Conservation (phyloP, 53 echinoderm and acorn worm species). For the Henricia sp. region DNA sequence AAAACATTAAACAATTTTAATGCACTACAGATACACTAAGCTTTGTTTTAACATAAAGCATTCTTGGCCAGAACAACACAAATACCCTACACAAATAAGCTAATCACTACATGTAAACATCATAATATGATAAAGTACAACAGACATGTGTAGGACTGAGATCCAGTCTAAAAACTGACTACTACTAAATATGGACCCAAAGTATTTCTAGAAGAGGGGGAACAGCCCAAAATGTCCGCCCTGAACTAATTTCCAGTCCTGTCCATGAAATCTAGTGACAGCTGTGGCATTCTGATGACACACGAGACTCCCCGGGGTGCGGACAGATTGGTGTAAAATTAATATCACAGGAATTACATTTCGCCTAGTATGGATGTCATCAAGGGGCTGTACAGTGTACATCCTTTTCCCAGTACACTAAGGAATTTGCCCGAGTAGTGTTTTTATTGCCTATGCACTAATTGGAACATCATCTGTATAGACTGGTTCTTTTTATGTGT, state of each 20-base stretch:
- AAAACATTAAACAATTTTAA: too few species aligned
- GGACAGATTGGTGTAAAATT: neutral
- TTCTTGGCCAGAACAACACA: too few species aligned
- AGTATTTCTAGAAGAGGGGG: too few species aligned
- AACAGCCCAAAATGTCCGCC: too few species aligned
- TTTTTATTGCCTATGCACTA: neutral
- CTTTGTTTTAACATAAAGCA: too few species aligned
- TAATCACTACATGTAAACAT: too few species aligned
- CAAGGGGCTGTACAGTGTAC: too few species aligned
- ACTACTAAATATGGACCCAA: too few species aligned
- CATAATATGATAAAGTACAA: too few species aligned
- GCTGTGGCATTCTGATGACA: neutral
- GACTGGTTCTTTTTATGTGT: neutral
- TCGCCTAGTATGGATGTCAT: neutral
- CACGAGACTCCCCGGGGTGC: neutral
- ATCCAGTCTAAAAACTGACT: too few species aligned
- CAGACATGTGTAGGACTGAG: too few species aligned
- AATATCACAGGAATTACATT: neutral
- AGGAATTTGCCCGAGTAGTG: neutral
- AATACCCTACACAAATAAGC: neutral
- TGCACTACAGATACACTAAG: too few species aligned
- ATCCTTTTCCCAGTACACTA: neutral
- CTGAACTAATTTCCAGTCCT: neutral
- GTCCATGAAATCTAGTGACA: neutral
- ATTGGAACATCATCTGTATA: conserved; percentile 23